Base-by-base conservation (phyloP, 2,888 invertebrate species). In the Drosophila helvetica region DNA sequence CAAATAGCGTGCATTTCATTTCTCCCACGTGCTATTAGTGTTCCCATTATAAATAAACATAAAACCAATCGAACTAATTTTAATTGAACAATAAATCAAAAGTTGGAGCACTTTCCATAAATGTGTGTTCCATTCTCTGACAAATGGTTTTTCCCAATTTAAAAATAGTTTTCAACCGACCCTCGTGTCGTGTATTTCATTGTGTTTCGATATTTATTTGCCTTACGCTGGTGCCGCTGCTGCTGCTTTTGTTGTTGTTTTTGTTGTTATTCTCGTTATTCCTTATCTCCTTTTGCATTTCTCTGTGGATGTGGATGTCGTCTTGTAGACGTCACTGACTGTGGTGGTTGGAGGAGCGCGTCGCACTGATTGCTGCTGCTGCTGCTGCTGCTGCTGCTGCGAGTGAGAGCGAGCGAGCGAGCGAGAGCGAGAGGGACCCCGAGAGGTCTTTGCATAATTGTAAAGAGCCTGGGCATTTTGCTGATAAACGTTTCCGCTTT, bases 371-470 rank as follows among this genome's bases (percentile, higher is more conserved):
- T 38, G 38, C 15, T 6, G 38, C 15, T 38, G 38, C 6, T 25
- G 25, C 25, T 25, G 25, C 38, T 38, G 38, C 15, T 6, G 38
- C 15, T 38, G 38, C 6, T 25, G 25, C 25, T 25, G 25, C 38
- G 6, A 1, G 15, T 6, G 15, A 38, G 38, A 12, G 33, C 5
- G 33, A 33, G 33, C 12, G 38, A n/a, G 38, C 7, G 6, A 6
- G 38, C 7, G 38, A 15, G 15, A 4, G 38, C 6, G 12, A 12
- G 33, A 5, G 15, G 2, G 38, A 6, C 38, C 38, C 38, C 15
- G 38, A 38, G 15, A 38, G 15, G n/a, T 38, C 38, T 38, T 38
- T 38, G 85, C 81, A 81, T 86, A 81, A 81, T 86, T 86, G 38
- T 38, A n/a, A 86, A 74, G 65, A 55, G 38, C 64, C 69, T 63